These are phyloP conservation scores for Trachelus stipa DNA, from an alignment of 2,888 invertebrate species.

Conservation along the genomic window DNA sequence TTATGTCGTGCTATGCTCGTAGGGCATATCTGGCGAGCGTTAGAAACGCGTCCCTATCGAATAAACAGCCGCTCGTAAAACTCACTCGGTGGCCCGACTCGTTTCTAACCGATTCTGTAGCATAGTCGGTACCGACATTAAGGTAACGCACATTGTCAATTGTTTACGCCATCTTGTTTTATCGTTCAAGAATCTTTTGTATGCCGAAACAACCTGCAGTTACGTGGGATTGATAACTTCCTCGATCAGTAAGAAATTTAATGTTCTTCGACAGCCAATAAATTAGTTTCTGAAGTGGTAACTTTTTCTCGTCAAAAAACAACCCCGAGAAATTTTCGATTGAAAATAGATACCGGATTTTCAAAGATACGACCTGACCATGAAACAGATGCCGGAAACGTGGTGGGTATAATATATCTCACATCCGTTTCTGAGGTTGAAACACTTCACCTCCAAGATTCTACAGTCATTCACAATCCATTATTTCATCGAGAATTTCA, in stretches of 20 bases:
- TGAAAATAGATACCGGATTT: not conserved
- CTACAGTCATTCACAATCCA: not conserved
- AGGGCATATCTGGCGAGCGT: constrained; percentile 18
- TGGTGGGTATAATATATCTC: not conserved
- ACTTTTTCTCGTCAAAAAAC: not conserved
- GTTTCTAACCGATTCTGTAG: not conserved
- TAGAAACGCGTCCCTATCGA: constrained; percentile 17
- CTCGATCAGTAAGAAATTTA: not conserved
- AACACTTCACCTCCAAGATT: not conserved
- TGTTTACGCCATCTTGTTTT: constrained; percentile 14
- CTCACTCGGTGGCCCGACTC: constrained; percentile 12
- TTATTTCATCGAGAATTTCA: not conserved
- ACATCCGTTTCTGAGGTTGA: not conserved
- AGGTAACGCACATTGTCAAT: constrained; percentile 15
- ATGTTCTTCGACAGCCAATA: not conserved
- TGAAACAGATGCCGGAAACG: not conserved
- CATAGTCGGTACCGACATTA: not conserved
- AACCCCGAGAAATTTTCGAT: not conserved
- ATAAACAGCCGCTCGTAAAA: constrained; percentile 21
- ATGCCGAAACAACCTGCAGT: not conserved
- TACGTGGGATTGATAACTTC: not conserved
- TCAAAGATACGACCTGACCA: not conserved
- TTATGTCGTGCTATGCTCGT: constrained; percentile 6
- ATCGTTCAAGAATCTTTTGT: constrained; percentile 1
- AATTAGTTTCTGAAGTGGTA: not conserved